These are phyloP conservation scores for Apotomis turbidana DNA, from an alignment of 2,888 invertebrate genomes.

Conservation along the genomic window DNA sequence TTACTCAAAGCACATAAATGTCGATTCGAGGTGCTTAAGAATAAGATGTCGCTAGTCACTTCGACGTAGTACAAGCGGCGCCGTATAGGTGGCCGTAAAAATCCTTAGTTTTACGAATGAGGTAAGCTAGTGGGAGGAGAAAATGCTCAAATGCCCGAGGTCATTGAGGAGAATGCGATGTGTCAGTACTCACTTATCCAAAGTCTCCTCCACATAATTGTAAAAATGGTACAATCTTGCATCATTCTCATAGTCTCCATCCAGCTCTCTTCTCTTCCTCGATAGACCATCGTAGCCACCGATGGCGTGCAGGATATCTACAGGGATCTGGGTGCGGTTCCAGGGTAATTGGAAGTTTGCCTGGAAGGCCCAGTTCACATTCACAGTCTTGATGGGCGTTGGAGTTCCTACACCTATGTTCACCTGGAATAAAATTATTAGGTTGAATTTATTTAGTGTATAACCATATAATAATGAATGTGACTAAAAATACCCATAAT, in stretches of 20 bases:
- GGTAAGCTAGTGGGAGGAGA: too few relatives aligned
- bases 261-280: conserved; percentile 59
- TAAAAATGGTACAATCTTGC: conserved; percentile 72
- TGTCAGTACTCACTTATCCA: conserved; percentile 59
- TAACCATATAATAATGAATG: too few relatives aligned
- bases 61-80: too few relatives aligned
- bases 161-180: too few relatives aligned
- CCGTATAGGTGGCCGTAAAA: too few relatives aligned
- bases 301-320: conserved; percentile 68
- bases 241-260: conserved; percentile 61
- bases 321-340: conserved; percentile 73
- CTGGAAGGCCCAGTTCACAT: conserved; percentile 76
- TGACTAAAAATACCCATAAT: too few relatives aligned
- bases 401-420: conserved; percentile 73
- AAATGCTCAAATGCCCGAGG: too few relatives aligned
- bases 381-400: conserved; percentile 63
- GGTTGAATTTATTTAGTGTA: too few relatives aligned
- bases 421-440: conserved; percentile 59
- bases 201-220: conserved; percentile 65
- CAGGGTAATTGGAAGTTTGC: conserved; percentile 78
- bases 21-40: too few relatives aligned
- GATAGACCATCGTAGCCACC: conserved; percentile 63
- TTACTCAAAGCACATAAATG: too few relatives aligned
- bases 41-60: too few relatives aligned
- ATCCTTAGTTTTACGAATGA: too few relatives aligned